Evolutionary conservation across 2,888 invertebrate species (phyloP), one percentile per base, ranked within the genome.

Genomic region (Lepidochrysops patricia): DNA sequence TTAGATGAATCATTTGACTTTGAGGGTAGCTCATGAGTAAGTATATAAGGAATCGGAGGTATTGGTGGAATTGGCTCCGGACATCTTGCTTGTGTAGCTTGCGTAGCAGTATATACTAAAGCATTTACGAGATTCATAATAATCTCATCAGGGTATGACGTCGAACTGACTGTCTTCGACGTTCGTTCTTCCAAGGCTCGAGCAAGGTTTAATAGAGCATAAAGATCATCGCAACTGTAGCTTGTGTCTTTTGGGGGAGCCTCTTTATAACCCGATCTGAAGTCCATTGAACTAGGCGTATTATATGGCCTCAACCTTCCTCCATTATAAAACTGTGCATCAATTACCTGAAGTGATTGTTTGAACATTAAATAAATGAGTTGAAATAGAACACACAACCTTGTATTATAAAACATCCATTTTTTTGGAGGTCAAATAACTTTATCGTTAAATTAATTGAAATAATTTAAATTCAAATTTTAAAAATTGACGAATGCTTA

Each of bases 81-180:
- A 19, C 52, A 19, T 6, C 52, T 34, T 63, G 63, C 70, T 19
- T 72, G 57, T 5, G 58, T 48, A 6, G 49, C 60, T 50, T 76
- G 75, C 1, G 79, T 76, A 9, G 79, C 74, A 2, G 76, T 78
- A 27, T 73, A 75, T 19, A 85, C 74, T 23, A 85, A 66, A 6
- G 84, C 85, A 58, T 84, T 82, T 9, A 84, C 74, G 32, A 85
- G 68, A 62, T 80, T 83, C 65, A 78, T 70, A 6, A 85, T 80
- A 13, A 85, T 72, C 60, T 79, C 79, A 62, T 84, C 82, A 27
- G 77, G 54, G 43, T 29, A 32, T 25, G 35, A 27, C 35, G 35
- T 54, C 4, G 43, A 7, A 43, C n/a, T 43, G 57, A 43, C 13
- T n/a, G 52, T 32, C 54, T 50, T 60, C 5, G 61, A 57, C n/a